Evolutionary conservation across 35 echinoderm and acorn worm species (phyloP).

Genomic region (Apostichopus japonicus): DNA sequence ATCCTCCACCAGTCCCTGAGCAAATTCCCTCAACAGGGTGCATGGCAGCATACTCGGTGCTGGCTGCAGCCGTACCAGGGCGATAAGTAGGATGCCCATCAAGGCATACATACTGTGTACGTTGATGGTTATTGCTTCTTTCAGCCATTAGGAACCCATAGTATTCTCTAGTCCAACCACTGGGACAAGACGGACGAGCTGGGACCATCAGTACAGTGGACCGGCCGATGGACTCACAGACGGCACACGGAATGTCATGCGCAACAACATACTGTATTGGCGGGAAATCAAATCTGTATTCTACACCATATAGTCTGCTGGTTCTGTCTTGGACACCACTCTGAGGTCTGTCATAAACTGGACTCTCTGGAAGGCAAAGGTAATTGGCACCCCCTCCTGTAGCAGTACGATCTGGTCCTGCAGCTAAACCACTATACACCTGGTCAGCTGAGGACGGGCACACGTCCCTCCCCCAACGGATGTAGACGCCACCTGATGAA

Average conservation of each 20-base stretch:
- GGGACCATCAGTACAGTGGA: conserved; percentile 44
- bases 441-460: too few relatives aligned
- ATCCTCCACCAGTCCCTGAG: background rate
- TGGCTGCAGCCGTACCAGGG: background rate
- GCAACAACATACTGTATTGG: background rate
- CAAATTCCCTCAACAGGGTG: background rate
- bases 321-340: background rate
- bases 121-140: background rate
- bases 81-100: background rate
- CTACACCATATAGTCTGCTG: conserved; percentile 32
- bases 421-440: too few relatives aligned
- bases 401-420: too few relatives aligned
- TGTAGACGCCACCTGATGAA: background rate
- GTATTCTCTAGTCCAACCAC: conserved; percentile 67
- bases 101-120: background rate
- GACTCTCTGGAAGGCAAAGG: too few relatives aligned
- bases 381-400: too few relatives aligned
- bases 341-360: background rate
- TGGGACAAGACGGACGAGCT: conserved; percentile 46
- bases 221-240: conserved; percentile 35
- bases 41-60: background rate
- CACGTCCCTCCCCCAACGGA: too few relatives aligned
- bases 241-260: conserved; percentile 41
- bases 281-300: conserved; percentile 55
- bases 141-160: conserved; percentile 58